These are phyloP conservation scores for Albula glossodonta DNA, from an alignment of 2,113 vertebrate species.

Conservation along the genomic window DNA sequence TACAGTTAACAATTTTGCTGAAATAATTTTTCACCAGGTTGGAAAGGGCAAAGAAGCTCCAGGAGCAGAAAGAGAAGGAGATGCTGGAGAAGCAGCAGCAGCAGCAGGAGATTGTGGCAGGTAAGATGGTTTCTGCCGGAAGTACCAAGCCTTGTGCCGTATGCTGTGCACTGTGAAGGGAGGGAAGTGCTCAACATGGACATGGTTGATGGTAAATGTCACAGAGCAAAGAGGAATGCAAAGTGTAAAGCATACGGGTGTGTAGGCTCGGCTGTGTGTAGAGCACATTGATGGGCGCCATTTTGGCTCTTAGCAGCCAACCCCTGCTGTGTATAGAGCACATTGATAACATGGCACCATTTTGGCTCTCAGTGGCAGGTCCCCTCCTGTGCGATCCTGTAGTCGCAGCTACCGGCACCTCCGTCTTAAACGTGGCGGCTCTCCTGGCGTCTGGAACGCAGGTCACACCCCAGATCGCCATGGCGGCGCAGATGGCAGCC, in stretches of 20 bases:
- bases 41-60: conserved; percentile 95
- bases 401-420: conserved; percentile 71
- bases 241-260: too few relatives aligned
- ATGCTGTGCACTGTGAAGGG: too few relatives aligned
- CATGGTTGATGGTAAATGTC: too few relatives aligned
- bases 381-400: conserved; percentile 53
- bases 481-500: conserved; percentile 98
- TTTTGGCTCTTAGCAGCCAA: too few relatives aligned
- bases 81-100: conserved; percentile 87
- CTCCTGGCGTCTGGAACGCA: conserved; percentile 94
- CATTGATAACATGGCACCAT: not conserved
- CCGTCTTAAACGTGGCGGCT: conserved; percentile 91
- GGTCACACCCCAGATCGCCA: conserved; percentile 96
- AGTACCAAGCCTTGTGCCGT: too few relatives aligned
- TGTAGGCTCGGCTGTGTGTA: too few relatives aligned
- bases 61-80: conserved; percentile 97
- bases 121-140: conserved; percentile 56
- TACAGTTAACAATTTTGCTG: not conserved
- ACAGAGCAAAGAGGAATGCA: too few relatives aligned
- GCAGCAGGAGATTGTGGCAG: conserved; percentile 87
- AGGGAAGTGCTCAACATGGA: too few relatives aligned
- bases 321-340: not conserved
- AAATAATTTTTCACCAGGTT: conserved; percentile 67
- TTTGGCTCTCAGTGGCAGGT: conserved; percentile 43
- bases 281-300: too few relatives aligned